Evolutionary conservation across 2,797 vertebrate species (phyloP), one percentile per base, ranked within the genome.

Genomic region (Ctenopoma kingsleyae): DNA sequence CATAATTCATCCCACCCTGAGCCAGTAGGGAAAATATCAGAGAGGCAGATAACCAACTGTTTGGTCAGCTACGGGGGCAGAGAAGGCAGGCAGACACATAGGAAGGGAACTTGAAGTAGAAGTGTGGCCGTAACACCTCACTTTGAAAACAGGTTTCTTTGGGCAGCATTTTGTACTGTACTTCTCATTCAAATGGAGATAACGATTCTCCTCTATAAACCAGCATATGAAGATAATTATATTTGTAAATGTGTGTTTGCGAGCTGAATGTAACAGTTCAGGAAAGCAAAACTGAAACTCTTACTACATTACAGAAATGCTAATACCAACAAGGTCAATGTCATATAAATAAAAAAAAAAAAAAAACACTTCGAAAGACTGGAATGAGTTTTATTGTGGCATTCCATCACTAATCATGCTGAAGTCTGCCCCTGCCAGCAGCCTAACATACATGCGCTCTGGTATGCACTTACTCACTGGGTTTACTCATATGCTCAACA

Each of bases 1-100:
- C 82, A 84, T 89, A 89, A 92, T 92, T 93, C 87, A 91, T 92
- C 81, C 80, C 76, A 74, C 79, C 66, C 47, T 10, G 50, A 83
- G 79, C 80, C 71, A 83, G 75, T 48, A 46, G 82, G 85, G 82
- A 87, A 83, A 87, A 85, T 76, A 83, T 85, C 85, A 84, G 71
- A 74, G 76, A 89, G 84, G 86, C 87, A 87, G 83, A 86, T 82
- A 30, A 79, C 76, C 78, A 75, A 86, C 85, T 76, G 84, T 81
- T 85, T 84, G 85, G 72, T 81, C 78, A 76, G 82, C 50, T 12
- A 52, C 63, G 67, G 76, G 66, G 67, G 58, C 66, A 79, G 56
- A 20, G 30, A 59, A 75, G 66, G 56, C 64, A 67, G 68, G 50
- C 27, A 40, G 50, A 47, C 1, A 17, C 47, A 48, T 41, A 46